Base-by-base conservation (phyloP, 2,888 invertebrate genomes). In the Polyommatus iphigenia region DNA sequence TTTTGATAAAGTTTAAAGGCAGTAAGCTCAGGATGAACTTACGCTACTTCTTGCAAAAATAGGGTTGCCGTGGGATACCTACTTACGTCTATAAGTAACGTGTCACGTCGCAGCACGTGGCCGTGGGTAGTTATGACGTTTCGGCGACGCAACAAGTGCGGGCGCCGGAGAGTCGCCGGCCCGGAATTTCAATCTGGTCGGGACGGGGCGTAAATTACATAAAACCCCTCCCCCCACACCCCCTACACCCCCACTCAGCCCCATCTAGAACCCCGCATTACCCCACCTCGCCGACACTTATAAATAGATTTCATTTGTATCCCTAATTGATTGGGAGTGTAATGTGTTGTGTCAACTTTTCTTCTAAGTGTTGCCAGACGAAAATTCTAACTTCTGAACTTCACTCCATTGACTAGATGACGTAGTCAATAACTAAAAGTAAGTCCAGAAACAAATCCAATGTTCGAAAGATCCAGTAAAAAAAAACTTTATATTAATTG, bases 171-270 rank as follows among this genome's bases (percentile, higher is more conserved):
- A 84, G 89, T 82, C 89, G 91, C 82, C 86, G 88, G 85, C 88
- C 85, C 89, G 89, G 92, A 92, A 93, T 93, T 92, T 90, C 91
- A 93, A 93, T 93, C 92, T 91, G 91, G 88, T 83, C 86, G 87
- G 89, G 91, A 91, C 90, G 91, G 91, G 87, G 88, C 90, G 91
- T 89, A 90, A 91, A 91, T 91, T 91, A 91, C 89, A 89, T 84
- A 87, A 87, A 84, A 86, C 84, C 86, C 85, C 67, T 29, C 4
- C 83, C 84, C 86, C 84, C 1, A 50, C 13, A 0, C 83, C 85
- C 85, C 85, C 36, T 8, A 80, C 77, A 78, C 73, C 75, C 80
- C 29, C 67, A 2, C 67, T 62, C 54, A 2, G 13, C 13, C 67
- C 67, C 29, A 20, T 29, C 13, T 20, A 59, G 59, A 7, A 59